Evolutionary conservation across 2,113 vertebrate species (phyloP).

Genomic region (Accipiter virgatus): DNA sequence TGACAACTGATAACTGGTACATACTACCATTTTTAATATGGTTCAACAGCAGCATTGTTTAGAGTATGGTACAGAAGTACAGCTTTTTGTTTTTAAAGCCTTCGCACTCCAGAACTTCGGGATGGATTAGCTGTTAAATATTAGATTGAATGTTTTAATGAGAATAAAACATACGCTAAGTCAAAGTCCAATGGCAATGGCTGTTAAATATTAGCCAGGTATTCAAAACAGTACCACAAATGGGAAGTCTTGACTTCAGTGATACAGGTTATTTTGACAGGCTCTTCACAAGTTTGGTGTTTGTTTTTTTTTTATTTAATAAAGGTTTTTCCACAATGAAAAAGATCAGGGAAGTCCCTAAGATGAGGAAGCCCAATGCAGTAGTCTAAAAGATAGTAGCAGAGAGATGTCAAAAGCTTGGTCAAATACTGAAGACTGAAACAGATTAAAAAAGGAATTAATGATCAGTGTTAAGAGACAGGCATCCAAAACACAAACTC

Average conservation of each 20-base stretch:
- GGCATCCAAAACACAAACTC: neutral
- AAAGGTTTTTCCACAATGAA: neutral
- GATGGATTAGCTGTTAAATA: neutral
- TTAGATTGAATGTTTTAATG: neutral
- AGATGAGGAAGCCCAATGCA: neutral
- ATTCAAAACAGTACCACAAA: neutral
- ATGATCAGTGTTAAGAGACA: neutral
- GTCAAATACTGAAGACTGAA: neutral
- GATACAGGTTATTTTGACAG: neutral
- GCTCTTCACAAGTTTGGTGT: neutral
- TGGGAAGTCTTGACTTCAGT: neutral
- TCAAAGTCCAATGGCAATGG: neutral
- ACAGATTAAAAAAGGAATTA: neutral
- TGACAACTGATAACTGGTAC: constrained; percentile 69
- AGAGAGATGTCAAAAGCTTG: neutral
- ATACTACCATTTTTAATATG: neutral
- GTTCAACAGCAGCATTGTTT: neutral
- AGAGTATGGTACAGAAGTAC: neutral
- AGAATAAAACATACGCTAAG: neutral
- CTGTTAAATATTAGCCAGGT: neutral
- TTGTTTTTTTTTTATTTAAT: neutral
- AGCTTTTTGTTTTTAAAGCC: neutral
- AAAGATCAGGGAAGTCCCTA: neutral
- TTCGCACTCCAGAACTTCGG: neutral
- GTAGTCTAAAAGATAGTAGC: neutral